Evolutionary conservation across 2,113 vertebrate species (phyloP), one percentile per base, ranked within the genome.

Genomic region (Cephalopholis sonnerati): DNA sequence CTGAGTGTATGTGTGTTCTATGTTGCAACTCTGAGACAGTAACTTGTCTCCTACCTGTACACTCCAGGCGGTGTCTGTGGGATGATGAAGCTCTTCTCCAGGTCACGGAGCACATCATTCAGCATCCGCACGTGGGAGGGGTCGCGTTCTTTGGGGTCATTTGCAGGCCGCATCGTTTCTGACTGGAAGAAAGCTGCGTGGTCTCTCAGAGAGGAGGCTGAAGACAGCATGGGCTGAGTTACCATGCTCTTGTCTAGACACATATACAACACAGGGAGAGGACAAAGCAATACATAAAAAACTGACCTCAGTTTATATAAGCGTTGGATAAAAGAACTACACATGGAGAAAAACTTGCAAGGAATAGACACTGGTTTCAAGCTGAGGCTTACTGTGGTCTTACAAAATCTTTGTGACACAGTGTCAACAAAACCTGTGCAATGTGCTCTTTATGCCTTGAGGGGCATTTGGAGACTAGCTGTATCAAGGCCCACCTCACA

Each of bases 81-180:
- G 24, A 97, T 36, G 69, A 97, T 77, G 79, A 99, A 98, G 93
- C 91, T 97, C 92, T 96, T 98, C 91, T 99, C 98, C 83, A 99
- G 88, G 90, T 96, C 94, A 22, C 97, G 96, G 0, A 99, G 95
- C 46, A 98, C 94, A 29, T 99, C 97, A 25, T 99, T 99, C 81
- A 99, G 95, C 97, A 99, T 99, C 48, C 97, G 96, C 13, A 99
- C 93, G 10, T 97, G 96, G 76, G 92, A 18, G 9, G 97, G 96
- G 16, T 94, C 95, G 29, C 97, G 87, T 85, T 99, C 98, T 74
- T 94, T 94, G 1, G 97, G 98, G 83, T 99, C 97, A 0, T 99
- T 98, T 16, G 98, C 98, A 6, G 98, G 97, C 12, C 98, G 96
- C 98, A 99, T 99, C 55, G 96, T 96, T 81, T 97, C 97, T 0